Percentiles rank a stretch among this genome's conserved stretches.
phyloP scores from a whole-genome alignment of 2,797 vertebrate genomes.

The Propithecus perrieri region DNA sequence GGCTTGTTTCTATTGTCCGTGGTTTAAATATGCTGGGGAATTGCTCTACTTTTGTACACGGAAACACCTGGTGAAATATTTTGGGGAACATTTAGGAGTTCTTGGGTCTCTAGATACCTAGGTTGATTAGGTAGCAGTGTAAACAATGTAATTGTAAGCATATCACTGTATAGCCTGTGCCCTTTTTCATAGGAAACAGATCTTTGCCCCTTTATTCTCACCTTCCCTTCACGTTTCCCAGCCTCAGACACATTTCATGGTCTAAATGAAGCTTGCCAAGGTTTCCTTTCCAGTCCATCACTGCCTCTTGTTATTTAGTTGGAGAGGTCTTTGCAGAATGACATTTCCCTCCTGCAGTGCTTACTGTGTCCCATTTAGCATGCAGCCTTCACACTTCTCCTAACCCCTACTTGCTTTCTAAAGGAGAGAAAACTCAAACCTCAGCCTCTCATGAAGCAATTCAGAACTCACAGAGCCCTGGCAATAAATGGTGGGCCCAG shows the following conservation, averaged over 20 bases:
- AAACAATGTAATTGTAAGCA: neutral
- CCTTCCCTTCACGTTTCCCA: neutral
- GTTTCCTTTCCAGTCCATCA: neutral
- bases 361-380: slow-evolving; percentile 46
- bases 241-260: neutral
- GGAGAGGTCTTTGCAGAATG: slow-evolving; percentile 41
- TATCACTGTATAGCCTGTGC: neutral
- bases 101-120: neutral
- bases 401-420: neutral
- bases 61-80: slow-evolving; percentile 11
- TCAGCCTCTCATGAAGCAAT: neutral
- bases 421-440: neutral
- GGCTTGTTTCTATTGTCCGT: neutral
- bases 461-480: neutral
- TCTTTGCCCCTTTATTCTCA: neutral
- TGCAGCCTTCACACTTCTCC: slow-evolving; percentile 31
- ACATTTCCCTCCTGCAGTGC: slow-evolving; percentile 34
- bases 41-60: neutral
- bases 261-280: slow-evolving; percentile 11
- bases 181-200: neutral
- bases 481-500: neutral
- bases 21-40: neutral
- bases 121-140: neutral
- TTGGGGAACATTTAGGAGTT: neutral
- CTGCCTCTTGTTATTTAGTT: slow-evolving; percentile 19